Evolutionary conservation across 2,113 vertebrate genomes (phyloP).

Genomic region (Sitta europaea): DNA sequence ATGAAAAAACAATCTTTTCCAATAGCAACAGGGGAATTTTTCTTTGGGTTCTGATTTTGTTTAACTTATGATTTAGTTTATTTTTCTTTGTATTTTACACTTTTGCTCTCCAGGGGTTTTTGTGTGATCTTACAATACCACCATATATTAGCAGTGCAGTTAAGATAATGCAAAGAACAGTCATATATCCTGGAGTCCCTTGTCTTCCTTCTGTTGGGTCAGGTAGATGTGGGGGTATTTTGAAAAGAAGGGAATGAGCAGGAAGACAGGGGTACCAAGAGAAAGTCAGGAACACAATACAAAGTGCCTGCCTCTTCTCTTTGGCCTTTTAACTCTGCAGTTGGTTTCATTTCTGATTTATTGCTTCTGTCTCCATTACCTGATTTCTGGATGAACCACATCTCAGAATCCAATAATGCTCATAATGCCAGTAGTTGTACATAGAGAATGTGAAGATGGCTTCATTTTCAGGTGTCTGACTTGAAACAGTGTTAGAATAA

Average conservation of each 20-base stretch:
- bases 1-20: neutral
- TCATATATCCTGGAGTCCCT: neutral
- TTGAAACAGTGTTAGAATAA: neutral
- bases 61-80: neutral
- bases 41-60: neutral
- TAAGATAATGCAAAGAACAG: neutral
- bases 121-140: neutral
- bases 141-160: neutral
- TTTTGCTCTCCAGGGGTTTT: neutral
- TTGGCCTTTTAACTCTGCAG: neutral
- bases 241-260: neutral
- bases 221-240: neutral
- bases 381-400: neutral
- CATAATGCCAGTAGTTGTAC: neutral
- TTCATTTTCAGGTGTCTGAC: neutral
- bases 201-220: neutral
- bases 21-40: neutral
- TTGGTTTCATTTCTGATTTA: neutral
- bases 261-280: neutral
- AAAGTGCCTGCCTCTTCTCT: neutral
- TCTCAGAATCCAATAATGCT: neutral
- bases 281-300: neutral
- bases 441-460: neutral
- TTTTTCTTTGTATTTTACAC: neutral
- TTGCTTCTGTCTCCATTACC: neutral